phyloP scores from a whole-genome alignment of 2,113 vertebrate genomes.

The Zosterops hypoxanthus region DNA sequence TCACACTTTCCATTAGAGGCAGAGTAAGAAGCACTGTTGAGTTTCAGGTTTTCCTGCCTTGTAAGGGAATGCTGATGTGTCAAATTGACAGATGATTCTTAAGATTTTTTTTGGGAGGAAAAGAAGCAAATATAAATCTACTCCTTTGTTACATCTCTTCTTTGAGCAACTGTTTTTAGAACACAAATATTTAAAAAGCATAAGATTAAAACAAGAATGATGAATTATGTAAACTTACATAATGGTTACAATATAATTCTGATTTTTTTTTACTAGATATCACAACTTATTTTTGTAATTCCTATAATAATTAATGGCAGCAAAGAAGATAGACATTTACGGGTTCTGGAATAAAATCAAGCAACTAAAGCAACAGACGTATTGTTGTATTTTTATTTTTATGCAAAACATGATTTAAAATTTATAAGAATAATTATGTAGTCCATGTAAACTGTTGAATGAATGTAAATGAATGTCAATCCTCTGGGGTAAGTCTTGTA shows the following conservation, averaged over 20 bases:
- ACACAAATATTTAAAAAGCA: not conserved
- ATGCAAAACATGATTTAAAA: constrained; percentile 31
- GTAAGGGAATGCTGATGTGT: not conserved
- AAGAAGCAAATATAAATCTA: not conserved
- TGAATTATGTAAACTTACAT: not conserved
- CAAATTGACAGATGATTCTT: not conserved
- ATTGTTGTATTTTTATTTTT: constrained; percentile 13
- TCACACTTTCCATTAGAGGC: not conserved
- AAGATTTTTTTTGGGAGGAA: not conserved
- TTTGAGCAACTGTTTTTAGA: not conserved
- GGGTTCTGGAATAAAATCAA: constrained; percentile 40
- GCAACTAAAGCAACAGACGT: not conserved
- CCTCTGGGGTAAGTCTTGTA: not conserved
- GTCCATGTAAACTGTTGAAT: not conserved
- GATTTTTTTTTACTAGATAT: not conserved
- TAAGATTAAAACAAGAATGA: not conserved
- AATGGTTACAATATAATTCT: not conserved
- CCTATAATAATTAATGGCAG: not conserved
- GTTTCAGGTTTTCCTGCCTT: not conserved
- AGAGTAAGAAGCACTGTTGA: not conserved
- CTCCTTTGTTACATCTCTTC: not conserved
- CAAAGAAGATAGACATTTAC: not conserved
- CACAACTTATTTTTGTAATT: not conserved
- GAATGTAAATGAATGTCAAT: not conserved
- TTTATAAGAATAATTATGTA: constrained; percentile 17